Evolutionary conservation across 1,140 invertebrate genomes (phyloP), one percentile per base, ranked within the genome.

Genomic region (Trichomalopsis sarcophagae): DNA sequence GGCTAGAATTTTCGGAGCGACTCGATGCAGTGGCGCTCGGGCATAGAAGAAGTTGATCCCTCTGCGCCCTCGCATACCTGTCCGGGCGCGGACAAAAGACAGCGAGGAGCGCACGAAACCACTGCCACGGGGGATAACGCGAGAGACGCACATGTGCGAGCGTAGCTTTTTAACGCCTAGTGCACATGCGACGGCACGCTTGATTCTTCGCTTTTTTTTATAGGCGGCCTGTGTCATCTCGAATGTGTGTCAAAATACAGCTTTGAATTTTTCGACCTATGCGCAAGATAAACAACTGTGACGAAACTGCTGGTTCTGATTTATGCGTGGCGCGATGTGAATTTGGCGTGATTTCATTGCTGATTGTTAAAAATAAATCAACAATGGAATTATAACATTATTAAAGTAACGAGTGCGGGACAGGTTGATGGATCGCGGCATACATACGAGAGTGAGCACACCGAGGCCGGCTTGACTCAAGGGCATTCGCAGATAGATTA

Each of bases 361-460:
- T 44, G 11, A 55, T 33, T 77, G 47, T 55, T 7, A 77, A 40
- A 27, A 66, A 62, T 68, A 36, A 36, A 68, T 21, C 27, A 69
- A 71, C 44, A 44, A 62, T 9, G 6, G 23, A 73, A 36, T 44
- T 71, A 84, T 71, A 79, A 78, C 75, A 78, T 84, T 78, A 75
- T 84, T 71, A 2, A 84, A 81, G 66, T 81, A 84, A 84, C 50
- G 78, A 81, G 84, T 30, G 50, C 2, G 33, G 23, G 30, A 84
- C 78, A 80, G 71, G 66, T 68, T 84, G 84, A 84, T 84, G 27
- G 78, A 84, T 84, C 10, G 78, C 27, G 44, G 77, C 36, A 84
- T 75, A 79, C 55, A 69, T 79, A 73, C 71, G 55, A 9, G 40
- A 44, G 21, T 6, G 7, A 33, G n/a, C 33, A 30, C 66, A 9